Evolutionary conservation across 2,888 invertebrate genomes (phyloP), one percentile per base, ranked within the genome.

Genomic region (Stenolophus ochropezus): DNA sequence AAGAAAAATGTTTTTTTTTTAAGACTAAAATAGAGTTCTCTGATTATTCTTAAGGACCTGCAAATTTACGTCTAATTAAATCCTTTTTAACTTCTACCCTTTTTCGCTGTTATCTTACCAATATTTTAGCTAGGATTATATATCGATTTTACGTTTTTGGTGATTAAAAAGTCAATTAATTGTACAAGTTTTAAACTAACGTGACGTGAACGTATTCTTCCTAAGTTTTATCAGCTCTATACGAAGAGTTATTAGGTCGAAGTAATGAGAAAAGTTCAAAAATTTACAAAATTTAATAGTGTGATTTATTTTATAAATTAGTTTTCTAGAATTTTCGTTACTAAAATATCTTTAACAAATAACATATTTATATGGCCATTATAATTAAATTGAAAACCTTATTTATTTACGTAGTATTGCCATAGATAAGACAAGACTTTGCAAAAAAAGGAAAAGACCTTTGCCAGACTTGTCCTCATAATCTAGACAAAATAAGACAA

Each of bases 121-220:
- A 4, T 49, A 3, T 56, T 56, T 56, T 8, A 56, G 14, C 8
- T 8, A 8, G 16, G 14, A 56, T 56, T 56, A 18, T 18, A 18
- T 56, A 56, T 56, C 53, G 49, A 49, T 49, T 14, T 49, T 8
- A n/a, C n/a, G n/a, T 4, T 1, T 49, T 14, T 20, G 16, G 53
- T 56, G 20, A 56, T 56, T 56, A 20, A 20, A 20, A 56, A 56
- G 18, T 4, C 20, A 56, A 56, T 56, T 56, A 56, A 56, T 56
- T 56, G 20, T 8, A 14, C 53, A 20, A 56, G 20, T 5, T 56
- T 56, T 4, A 56, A 56, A 56, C n/a, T 18, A 56, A 56, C 53
- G 1, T 4, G 16, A 56, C 4, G 16, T 20, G 16, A 20, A 20
- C 11, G 20, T 3, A 14, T 16, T 11, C 51, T 56, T n/a, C 4